Conservation (phyloP, 2,797 vertebrate genomes). For the Sparus aurata region DNA sequence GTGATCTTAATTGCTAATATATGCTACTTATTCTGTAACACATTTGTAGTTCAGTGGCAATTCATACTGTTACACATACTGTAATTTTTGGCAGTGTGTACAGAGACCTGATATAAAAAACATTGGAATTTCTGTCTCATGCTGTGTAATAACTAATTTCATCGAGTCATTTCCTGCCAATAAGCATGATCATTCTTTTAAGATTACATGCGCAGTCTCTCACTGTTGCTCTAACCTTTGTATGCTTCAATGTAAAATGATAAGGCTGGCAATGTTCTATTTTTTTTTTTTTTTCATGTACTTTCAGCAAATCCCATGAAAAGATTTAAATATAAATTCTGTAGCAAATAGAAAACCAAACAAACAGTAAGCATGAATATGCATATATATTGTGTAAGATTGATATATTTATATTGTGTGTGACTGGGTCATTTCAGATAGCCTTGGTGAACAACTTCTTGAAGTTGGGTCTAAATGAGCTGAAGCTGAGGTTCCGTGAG, state of each 20-base stretch:
- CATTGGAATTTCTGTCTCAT: neutral
- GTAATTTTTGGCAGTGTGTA: slow-evolving; percentile 6
- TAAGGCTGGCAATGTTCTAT: neutral
- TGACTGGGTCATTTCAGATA: slow-evolving; percentile 86
- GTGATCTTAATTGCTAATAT: neutral
- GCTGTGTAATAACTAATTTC: slow-evolving; percentile 3
- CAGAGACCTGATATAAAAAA: slow-evolving; percentile 64
- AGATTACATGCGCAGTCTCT: neutral
- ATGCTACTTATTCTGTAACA: neutral
- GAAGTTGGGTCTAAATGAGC: slow-evolving; percentile 95
- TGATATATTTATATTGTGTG: slow-evolving; percentile 10
- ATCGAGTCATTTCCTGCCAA: slow-evolving; percentile 16
- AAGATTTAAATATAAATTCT: no score
- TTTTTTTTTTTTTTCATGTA: neutral
- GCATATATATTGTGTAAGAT: neutral
- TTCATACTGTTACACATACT: neutral
- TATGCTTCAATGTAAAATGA: neutral
- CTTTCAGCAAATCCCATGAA: slow-evolving; percentile 4
- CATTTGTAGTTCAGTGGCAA: neutral
- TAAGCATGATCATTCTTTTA: neutral
- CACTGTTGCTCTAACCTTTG: neutral
- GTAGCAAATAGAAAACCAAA: neutral
- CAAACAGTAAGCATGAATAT: neutral
- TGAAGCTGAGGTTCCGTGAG: slow-evolving; percentile 95
- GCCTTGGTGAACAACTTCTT: slow-evolving; percentile 97